phyloP scores from a whole-genome alignment of 1,140 invertebrate species.

The Dreissena polymorpha region DNA sequence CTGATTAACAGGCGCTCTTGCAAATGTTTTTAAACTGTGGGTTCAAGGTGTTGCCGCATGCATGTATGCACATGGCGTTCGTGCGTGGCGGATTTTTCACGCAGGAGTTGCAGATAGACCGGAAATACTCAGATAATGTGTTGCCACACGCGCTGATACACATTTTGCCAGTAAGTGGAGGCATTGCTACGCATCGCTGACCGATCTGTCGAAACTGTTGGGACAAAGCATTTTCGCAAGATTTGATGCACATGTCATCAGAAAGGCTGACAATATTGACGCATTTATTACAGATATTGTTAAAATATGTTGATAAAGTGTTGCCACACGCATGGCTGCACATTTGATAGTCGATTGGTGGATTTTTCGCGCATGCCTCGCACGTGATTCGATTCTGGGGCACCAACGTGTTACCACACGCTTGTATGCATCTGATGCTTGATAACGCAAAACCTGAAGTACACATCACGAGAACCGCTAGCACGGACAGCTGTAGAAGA shows the following conservation, averaged over 20 bases:
- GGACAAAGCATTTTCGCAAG: too few relatives aligned
- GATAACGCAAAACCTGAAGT: background rate
- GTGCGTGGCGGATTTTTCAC: background rate
- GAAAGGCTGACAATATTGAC: background rate
- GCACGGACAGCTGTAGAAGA: too few relatives aligned
- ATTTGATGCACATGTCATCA: background rate
- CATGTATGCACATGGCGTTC: conserved; percentile 11
- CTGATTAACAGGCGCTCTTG: background rate
- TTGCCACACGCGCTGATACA: conserved; percentile 16
- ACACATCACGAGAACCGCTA: background rate
- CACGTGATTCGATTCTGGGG: background rate
- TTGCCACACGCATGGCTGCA: conserved; percentile 16
- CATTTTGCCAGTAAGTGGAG: conserved; percentile 12
- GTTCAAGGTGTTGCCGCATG: conserved; percentile 22
- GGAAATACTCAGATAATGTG: background rate
- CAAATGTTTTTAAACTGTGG: conserved; percentile 10
- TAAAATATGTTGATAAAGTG: conserved; percentile 5
- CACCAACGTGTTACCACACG: conserved; percentile 23
- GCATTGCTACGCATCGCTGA: too few relatives aligned
- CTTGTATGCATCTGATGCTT: background rate
- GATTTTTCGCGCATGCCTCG: background rate
- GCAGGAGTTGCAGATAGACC: conserved; percentile 7
- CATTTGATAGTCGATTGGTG: conserved; percentile 24
- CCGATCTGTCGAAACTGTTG: too few relatives aligned
- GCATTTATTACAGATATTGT: conserved; percentile 9